phyloP scores from a whole-genome alignment of 2,888 invertebrate genomes.

The Sminthurinus aureus region DNA sequence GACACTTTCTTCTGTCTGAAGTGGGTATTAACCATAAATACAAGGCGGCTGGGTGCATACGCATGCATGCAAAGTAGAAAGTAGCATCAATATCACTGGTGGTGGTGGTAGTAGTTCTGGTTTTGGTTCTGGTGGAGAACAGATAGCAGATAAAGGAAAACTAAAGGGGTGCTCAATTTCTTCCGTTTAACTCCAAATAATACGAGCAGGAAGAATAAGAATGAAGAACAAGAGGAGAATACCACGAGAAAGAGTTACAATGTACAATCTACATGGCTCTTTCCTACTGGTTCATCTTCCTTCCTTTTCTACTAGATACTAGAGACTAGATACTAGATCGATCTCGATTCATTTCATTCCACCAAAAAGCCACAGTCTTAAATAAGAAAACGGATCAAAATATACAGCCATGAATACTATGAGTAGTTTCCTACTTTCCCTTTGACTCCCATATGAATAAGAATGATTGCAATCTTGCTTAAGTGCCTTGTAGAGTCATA shows the following conservation, averaged over 20 bases:
- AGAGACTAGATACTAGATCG: slow-evolving; percentile 25
- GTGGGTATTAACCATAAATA: slow-evolving; percentile 13
- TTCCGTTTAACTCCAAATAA: not conserved
- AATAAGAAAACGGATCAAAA: not conserved
- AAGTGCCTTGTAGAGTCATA: slow-evolving; percentile 34
- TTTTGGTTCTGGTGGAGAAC: no score
- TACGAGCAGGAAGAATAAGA: not conserved
- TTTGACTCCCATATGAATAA: slow-evolving; percentile 46
- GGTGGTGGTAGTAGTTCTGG: no score
- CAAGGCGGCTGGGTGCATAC: not conserved
- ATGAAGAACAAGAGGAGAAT: slow-evolving; percentile 6
- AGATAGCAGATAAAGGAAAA: slow-evolving; percentile 11
- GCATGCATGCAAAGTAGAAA: slow-evolving; percentile 13
- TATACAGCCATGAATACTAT: not conserved
- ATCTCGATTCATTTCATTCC: slow-evolving; percentile 42
- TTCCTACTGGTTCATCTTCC: no score
- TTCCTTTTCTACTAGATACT: not conserved
- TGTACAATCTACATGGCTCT: not conserved
- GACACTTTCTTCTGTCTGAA: slow-evolving; percentile 19
- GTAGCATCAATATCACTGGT: no score
- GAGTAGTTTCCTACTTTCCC: slow-evolving; percentile 43
- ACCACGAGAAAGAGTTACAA: not conserved
- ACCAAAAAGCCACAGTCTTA: slow-evolving; percentile 22
- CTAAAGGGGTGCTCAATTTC: not conserved
- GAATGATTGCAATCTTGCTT: slow-evolving; percentile 44